Evolutionary conservation across 2,797 vertebrate species (phyloP).

Genomic region (Glossophaga mutica): DNA sequence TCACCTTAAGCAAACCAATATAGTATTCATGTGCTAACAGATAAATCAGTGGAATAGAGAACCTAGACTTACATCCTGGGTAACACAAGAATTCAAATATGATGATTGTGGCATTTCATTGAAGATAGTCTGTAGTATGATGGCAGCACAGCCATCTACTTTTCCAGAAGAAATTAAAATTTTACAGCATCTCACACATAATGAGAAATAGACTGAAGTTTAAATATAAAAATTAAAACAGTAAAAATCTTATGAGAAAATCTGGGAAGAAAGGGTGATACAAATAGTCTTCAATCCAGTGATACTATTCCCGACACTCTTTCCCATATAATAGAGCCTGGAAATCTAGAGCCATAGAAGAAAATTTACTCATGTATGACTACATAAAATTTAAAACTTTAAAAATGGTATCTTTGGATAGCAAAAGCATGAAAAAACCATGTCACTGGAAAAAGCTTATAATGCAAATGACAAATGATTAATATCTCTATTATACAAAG

Average conservation of each 20-base stretch:
- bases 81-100: background rate
- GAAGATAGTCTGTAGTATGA: background rate
- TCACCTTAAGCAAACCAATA: background rate
- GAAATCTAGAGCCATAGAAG: background rate
- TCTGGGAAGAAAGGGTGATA: background rate
- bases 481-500: background rate
- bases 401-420: background rate
- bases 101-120: background rate
- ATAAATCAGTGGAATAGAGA: background rate
- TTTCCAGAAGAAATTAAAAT: background rate
- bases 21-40: background rate
- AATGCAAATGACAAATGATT: background rate
- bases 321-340: background rate
- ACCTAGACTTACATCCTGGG: background rate
- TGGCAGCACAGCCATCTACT: background rate
- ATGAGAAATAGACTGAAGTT: background rate
- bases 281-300: background rate
- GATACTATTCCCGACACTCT: background rate
- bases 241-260: background rate
- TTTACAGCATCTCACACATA: background rate
- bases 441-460: background rate
- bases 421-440: background rate
- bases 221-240: background rate
- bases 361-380: background rate
- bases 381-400: background rate